Evolutionary conservation across 2,888 invertebrate genomes (phyloP).

Genomic region (Dermolepida albohirtum): DNA sequence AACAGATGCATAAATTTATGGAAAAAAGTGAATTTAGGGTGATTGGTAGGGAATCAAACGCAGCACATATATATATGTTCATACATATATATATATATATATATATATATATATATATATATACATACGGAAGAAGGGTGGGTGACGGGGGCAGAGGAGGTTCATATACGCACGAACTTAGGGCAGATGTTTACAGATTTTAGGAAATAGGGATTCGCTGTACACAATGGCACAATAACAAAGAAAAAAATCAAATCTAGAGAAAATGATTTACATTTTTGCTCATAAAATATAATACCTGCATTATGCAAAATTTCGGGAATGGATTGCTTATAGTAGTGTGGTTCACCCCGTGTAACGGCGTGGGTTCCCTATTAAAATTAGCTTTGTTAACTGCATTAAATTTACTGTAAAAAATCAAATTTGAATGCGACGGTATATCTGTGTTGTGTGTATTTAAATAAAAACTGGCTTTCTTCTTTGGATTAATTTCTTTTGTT

Average conservation of each 20-base stretch:
- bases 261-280: slow-evolving; percentile 34
- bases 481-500: slow-evolving; percentile 49
- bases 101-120: too few species aligned
- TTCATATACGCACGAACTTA: slow-evolving; percentile 17
- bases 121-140: slow-evolving; percentile 39
- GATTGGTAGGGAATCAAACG: slow-evolving; percentile 50
- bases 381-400: neutral
- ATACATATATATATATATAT: too few species aligned
- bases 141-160: slow-evolving; percentile 51
- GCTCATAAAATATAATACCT: slow-evolving; percentile 21
- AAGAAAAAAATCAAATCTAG: slow-evolving; percentile 18
- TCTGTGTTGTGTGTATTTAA: slow-evolving; percentile 11
- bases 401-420: slow-evolving; percentile 38
- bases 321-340: slow-evolving; percentile 4
- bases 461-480: slow-evolving; percentile 43
- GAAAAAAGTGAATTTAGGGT: slow-evolving; percentile 57
- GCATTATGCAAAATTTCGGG: slow-evolving; percentile 18
- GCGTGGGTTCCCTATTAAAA: too few species aligned
- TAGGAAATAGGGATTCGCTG: slow-evolving; percentile 60
- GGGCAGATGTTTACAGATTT: slow-evolving; percentile 65
- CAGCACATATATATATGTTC: slow-evolving; percentile 18
- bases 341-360: too few species aligned
- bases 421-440: slow-evolving; percentile 56
- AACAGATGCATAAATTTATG: slow-evolving; percentile 62
- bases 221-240: slow-evolving; percentile 36